Base-by-base conservation (phyloP, 1,140 invertebrate species). In the Atopsyche davidsoni region DNA sequence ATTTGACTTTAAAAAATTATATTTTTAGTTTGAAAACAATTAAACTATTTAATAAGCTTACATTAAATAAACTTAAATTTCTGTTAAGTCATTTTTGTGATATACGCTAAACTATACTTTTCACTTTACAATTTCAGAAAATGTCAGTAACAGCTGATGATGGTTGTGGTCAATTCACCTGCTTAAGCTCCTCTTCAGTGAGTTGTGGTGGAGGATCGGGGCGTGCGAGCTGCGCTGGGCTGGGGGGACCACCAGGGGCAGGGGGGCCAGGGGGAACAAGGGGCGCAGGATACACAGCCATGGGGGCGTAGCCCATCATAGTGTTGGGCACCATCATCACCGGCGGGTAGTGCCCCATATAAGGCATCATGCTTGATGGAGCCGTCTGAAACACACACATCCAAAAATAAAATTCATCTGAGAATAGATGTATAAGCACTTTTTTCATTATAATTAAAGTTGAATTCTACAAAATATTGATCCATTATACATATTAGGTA, bases 161-260 rank as follows among this genome's bases (percentile, higher is more conserved):
- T 28, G 24, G 24, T 28, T n/a, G n/a, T 28, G 19, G 9, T 19
- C 3, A 18, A 46, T 9, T 28, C 69, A 86, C 83, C 76, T 87
- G 85, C 73, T 86, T 85, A 13, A 90, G 70, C 64, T 92, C 87
- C 42, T 81, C 78, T 59, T 86, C 81, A 39, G 80, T 83, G 53
- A 79, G 69, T 41, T 68, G 62, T 22, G 67, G 62, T 50, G 64
- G 72, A 21, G 51, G 63, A 35, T 49, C 19, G 57, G 59, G 39
- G 51, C 59, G 32, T 56, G 61, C 23, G 59, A 59, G 34, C 53
- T 58, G 18, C 53, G 59, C 32, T 56, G 51, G 45, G 59, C 59
- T 10, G 57, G 51, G 39, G 60, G 62, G 13, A 34, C 46, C 46
- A 44, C 42, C 53, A 43, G 48, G 44, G 43, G 59, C 42, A 31